Conservation (phyloP, 2,888 invertebrate genomes). For the Eustalomyia histrio region DNA sequence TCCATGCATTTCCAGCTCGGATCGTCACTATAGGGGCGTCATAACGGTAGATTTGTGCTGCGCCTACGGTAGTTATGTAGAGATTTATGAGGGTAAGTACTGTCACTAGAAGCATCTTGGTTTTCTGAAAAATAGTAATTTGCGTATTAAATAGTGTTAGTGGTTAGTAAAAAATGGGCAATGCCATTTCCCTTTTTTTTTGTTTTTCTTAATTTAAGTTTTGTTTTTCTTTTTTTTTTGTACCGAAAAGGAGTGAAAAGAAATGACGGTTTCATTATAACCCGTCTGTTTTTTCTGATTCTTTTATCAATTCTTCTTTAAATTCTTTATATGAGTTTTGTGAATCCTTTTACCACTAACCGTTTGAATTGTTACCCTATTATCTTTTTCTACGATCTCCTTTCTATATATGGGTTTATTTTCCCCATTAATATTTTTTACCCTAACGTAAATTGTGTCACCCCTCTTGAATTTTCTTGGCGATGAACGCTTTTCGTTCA, state of each 20-base stretch:
- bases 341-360: not conserved
- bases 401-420: not conserved
- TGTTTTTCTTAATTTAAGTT: no score
- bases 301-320: no score
- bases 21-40: not conserved
- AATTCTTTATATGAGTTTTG: not conserved
- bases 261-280: not conserved
- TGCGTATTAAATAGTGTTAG: no score
- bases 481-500: not conserved
- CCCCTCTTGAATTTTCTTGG: slow-evolving; percentile 21
- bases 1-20: not conserved
- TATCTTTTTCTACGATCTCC: not conserved
- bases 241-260: no score
- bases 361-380: slow-evolving; percentile 5
- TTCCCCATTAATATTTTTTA: not conserved
- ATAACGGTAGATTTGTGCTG: not conserved
- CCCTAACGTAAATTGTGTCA: not conserved
- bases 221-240: no score
- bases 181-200: no score
- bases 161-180: no score
- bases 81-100: no score
- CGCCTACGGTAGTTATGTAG: not conserved
- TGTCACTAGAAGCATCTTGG: no score
- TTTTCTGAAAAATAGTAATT: no score
- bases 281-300: not conserved